These are phyloP conservation scores for Leptura quadrifasciata DNA, from an alignment of 2,888 invertebrate species.

Conservation along the genomic window DNA sequence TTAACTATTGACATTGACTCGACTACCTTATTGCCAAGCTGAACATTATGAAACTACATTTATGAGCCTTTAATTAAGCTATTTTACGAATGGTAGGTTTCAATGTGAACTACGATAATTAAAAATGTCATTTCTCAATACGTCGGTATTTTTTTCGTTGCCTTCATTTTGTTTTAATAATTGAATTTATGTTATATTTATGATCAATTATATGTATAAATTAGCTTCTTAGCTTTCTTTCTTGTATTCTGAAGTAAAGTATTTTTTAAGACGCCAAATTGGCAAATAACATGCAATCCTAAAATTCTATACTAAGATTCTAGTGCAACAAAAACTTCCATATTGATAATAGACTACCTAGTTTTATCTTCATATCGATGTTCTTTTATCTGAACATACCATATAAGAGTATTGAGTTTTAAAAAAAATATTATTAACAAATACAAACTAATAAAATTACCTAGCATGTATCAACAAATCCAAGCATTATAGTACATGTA, in stretches of 20 bases:
- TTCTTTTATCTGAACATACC: too few relatives aligned
- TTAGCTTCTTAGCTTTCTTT: background rate
- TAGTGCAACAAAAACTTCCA: too few relatives aligned
- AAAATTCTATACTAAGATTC: too few relatives aligned
- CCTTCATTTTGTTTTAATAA: background rate
- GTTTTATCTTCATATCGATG: too few relatives aligned
- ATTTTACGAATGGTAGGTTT: background rate
- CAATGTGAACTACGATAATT: background rate
- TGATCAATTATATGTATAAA: background rate
- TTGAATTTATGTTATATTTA: background rate
- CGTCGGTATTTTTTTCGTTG: background rate
- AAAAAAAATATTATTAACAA: too few relatives aligned
- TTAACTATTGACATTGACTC: conserved; percentile 11
- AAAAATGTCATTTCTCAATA: background rate
- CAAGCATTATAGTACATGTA: too few relatives aligned
- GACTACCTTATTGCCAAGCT: background rate
- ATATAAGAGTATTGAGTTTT: too few relatives aligned
- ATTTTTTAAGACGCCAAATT: too few relatives aligned
- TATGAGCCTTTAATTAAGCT: background rate
- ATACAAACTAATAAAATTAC: too few relatives aligned
- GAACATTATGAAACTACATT: background rate
- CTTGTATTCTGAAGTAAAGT: background rate
- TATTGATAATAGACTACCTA: too few relatives aligned
- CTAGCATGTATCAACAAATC: too few relatives aligned
- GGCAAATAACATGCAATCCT: too few relatives aligned